A percentile compares a stretch with the other conserved stretches of the same genome.
Evolutionary conservation across 2,113 vertebrate genomes (phyloP).

Genomic region (Indri indri): DNA sequence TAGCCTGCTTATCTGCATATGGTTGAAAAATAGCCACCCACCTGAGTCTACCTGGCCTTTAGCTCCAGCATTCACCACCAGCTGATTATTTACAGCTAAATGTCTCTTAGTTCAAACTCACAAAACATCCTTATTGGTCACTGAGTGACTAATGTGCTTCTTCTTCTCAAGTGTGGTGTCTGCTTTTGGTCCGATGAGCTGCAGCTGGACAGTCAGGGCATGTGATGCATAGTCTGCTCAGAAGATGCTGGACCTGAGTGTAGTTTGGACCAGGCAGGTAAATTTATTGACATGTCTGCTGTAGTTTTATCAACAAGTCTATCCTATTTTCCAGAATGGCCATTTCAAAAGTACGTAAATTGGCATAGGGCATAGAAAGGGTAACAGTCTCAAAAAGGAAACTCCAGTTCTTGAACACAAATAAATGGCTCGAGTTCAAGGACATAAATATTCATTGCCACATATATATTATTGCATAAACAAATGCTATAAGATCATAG

Average conservation of each 20-base stretch:
- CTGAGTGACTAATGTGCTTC: background rate
- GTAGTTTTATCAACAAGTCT: background rate
- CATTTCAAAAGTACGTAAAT: background rate
- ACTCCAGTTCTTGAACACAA: background rate
- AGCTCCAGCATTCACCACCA: background rate
- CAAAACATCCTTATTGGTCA: background rate
- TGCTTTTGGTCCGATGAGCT: background rate
- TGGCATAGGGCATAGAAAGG: background rate
- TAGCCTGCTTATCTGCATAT: background rate
- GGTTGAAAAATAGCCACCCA: background rate
- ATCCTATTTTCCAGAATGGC: background rate
- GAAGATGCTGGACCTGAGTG: background rate
- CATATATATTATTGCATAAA: background rate
- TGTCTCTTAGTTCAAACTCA: background rate
- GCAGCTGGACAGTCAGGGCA: background rate
- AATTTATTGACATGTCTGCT: background rate
- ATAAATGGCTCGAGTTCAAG: background rate
- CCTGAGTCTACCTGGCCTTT: background rate
- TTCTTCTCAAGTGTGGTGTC: background rate
- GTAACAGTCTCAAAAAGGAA: background rate
- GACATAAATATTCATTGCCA: background rate
- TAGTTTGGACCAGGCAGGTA: background rate
- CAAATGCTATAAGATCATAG: background rate
- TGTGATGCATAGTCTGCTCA: background rate
- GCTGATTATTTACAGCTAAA: background rate